phyloP scores from a whole-genome alignment of 2,113 vertebrate genomes.

The Saimiri boliviensis region DNA sequence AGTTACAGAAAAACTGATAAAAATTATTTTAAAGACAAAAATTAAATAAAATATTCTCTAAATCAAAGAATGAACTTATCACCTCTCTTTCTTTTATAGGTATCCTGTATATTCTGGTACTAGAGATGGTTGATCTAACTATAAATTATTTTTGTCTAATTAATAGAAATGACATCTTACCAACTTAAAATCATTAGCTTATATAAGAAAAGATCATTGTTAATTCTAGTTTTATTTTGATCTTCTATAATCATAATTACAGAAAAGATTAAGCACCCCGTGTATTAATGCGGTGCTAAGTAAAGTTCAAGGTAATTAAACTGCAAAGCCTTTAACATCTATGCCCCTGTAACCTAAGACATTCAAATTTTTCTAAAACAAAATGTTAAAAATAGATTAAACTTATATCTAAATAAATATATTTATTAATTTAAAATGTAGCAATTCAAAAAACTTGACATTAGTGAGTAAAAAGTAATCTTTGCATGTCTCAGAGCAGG shows the following conservation, averaged over 20 bases:
- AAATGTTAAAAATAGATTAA: constrained; percentile 14
- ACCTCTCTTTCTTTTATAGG: constrained; percentile 52
- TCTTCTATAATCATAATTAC: constrained; percentile 67
- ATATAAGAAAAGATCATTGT: constrained; percentile 63
- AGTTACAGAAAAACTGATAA: background rate
- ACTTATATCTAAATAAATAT: constrained; percentile 28
- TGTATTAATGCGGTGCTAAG: constrained; percentile 58
- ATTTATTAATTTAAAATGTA: constrained; percentile 42
- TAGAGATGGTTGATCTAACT: constrained; percentile 55
- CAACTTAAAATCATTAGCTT: constrained; percentile 67
- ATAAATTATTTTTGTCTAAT: constrained; percentile 56
- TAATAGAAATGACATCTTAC: constrained; percentile 61
- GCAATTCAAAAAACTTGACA: background rate
- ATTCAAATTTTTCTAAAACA: constrained; percentile 33
- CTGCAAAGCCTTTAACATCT: constrained; percentile 37
- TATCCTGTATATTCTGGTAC: constrained; percentile 47
- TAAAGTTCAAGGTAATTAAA: constrained; percentile 72
- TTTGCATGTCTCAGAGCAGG: background rate
- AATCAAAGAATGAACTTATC: constrained; percentile 56
- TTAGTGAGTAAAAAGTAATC: constrained; percentile 3
- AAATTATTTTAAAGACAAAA: constrained; percentile 56
- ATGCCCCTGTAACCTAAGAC: background rate
- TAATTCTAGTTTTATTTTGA: constrained; percentile 74
- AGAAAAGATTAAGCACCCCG: constrained; percentile 61
- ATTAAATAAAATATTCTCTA: constrained; percentile 38